Evolutionary conservation across 2,113 vertebrate species (phyloP), one percentile per base, ranked within the genome.

Genomic region (Sciurus niger): DNA sequence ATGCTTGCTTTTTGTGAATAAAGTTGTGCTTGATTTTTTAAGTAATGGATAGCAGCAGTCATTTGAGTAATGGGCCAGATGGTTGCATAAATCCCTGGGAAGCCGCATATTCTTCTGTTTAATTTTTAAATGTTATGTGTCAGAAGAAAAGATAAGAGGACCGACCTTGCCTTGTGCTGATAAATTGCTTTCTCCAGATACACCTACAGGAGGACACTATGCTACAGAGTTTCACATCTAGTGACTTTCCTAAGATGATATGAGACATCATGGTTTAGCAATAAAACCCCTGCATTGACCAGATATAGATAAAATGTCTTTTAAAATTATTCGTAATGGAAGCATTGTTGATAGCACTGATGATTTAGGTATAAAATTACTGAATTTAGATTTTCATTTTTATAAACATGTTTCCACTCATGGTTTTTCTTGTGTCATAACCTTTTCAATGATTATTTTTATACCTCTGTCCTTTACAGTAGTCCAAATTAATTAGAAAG

Each of bases 121-220:
- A 97, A 94, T 93, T 94, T 96, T 86, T 89, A 96, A 96, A 84
- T 91, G 70, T 68, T 88, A 0, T 79, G 1, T 93, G 84, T 96
- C 82, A 92, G 63, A 96, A 87, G 22, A 63, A 72, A 97, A 55
- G 84, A 96, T 89, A 97, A 92, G 84, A 93, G 78, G 77, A 80
- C 95, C 90, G 67, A 84, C 80, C 89, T 89, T 84, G 51, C 78
- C 87, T 90, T 73, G 37, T 48, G 53, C 37, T 95, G 77, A 85
- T 83, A 73, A 93, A 37, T 82, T 89, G 40, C 73, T 85, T 95
- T 96, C 48, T 94, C 53, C 78, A n/a, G 94, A 88, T 83, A 82
- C 12, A 74, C 63, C 80, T 97, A 90, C 68, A 85, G 25, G 40
- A 91, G 63, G 32, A 90, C 13, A 51, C 53, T 76, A 28, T 67